A percentile compares a stretch with the other conserved stretches of the same genome.
Conservation (phyloP, 2,888 invertebrate genomes). For the Xylota segnis region DNA sequence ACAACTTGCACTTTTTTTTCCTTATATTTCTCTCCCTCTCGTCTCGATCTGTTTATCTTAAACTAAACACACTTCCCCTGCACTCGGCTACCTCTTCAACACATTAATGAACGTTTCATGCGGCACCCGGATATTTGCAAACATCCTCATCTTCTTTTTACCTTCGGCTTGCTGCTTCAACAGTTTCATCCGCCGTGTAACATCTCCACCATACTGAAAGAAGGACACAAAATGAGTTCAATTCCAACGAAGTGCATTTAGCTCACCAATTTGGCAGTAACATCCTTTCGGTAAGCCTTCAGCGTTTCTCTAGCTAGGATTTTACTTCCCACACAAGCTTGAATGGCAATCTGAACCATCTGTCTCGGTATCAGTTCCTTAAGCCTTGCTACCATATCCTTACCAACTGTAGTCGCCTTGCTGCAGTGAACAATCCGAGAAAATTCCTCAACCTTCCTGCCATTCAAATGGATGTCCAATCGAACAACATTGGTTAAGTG, state of each 20-base stretch:
- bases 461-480: constrained; percentile 91
- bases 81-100: constrained; percentile 88
- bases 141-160: constrained; percentile 95
- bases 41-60: background rate
- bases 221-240: constrained; percentile 58
- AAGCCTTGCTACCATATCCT: constrained; percentile 89
- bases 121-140: constrained; percentile 96
- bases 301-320: constrained; percentile 94
- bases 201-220: constrained; percentile 95
- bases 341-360: constrained; percentile 94
- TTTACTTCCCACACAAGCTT: constrained; percentile 92
- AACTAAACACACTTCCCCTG: background rate
- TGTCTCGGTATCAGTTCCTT: constrained; percentile 95
- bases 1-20: background rate
- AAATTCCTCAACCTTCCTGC: constrained; percentile 92
- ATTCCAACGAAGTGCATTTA: background rate
- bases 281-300: constrained; percentile 95
- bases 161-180: constrained; percentile 96
- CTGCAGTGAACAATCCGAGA: constrained; percentile 91
- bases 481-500: constrained; percentile 91
- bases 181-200: constrained; percentile 94
- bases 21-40: background rate
- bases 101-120: constrained; percentile 97
- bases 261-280: constrained; percentile 95
- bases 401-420: constrained; percentile 88